Evolutionary conservation across 2,888 invertebrate genomes (phyloP).

Genomic region (Cantharis rufa): DNA sequence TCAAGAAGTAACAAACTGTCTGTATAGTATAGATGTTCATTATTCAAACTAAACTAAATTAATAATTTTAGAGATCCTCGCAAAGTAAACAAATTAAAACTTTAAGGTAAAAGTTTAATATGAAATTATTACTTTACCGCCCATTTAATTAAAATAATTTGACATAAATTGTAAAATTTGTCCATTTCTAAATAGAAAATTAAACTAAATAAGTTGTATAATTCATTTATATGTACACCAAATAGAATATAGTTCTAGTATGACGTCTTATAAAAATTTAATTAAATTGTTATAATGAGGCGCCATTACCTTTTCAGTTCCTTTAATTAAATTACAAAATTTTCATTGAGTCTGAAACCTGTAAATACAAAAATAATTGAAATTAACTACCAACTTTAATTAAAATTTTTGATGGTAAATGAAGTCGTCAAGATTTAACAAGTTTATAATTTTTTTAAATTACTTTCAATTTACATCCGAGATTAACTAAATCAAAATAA

Average conservation of each 20-base stretch:
- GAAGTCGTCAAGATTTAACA: background rate
- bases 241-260: background rate
- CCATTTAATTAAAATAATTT: background rate
- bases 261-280: background rate
- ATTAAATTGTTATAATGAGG: background rate
- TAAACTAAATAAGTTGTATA: background rate
- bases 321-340: background rate
- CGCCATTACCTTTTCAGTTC: background rate
- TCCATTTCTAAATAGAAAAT: background rate
- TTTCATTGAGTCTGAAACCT: background rate
- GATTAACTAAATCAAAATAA: background rate
- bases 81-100: background rate
- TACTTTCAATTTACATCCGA: background rate
- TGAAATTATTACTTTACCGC: background rate
- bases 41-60: background rate
- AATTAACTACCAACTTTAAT: background rate
- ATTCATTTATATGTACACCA: background rate
- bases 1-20: background rate
- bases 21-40: background rate
- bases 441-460: background rate
- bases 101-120: background rate
- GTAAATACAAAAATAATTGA: background rate
- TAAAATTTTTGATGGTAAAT: background rate
- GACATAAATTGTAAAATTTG: background rate
- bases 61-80: background rate